A percentile compares a stretch with the other conserved stretches of the same genome.
phyloP scores from a whole-genome alignment of 2,888 invertebrate genomes.

The Calliphora vomitoria region DNA sequence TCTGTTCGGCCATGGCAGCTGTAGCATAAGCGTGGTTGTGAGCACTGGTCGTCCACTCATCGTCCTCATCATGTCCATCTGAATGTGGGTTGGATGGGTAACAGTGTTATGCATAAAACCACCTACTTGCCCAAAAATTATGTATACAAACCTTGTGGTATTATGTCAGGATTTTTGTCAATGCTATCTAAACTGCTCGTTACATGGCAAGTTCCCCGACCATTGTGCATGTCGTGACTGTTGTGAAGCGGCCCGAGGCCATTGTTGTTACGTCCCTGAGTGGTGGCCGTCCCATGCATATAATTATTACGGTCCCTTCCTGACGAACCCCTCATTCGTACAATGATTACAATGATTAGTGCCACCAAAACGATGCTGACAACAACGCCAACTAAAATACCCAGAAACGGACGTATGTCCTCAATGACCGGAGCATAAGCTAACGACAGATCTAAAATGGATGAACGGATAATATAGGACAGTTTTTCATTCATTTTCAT shows the following conservation, averaged over 20 bases:
- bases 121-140: background rate
- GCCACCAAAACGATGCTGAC: slow-evolving; percentile 86
- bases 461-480: background rate
- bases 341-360: slow-evolving; percentile 85
- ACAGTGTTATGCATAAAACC: background rate
- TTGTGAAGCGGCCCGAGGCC: slow-evolving; percentile 82
- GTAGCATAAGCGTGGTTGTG: slow-evolving; percentile 84
- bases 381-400: slow-evolving; percentile 86
- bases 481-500: no score
- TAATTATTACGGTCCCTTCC: slow-evolving; percentile 84
- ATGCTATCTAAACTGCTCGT: slow-evolving; percentile 84
- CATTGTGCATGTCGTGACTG: slow-evolving; percentile 83
- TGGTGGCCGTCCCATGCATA: slow-evolving; percentile 81
- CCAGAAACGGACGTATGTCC: slow-evolving; percentile 86
- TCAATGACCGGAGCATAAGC: slow-evolving; percentile 85
- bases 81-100: background rate
- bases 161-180: slow-evolving; percentile 85
- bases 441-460: slow-evolving; percentile 81
- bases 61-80: slow-evolving; percentile 84
- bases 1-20: slow-evolving; percentile 84
- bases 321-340: slow-evolving; percentile 85
- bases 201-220: slow-evolving; percentile 82
- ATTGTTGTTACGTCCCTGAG: slow-evolving; percentile 77
- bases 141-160: slow-evolving; percentile 81
- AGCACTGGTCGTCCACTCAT: slow-evolving; percentile 84